Conservation (phyloP, 2,888 invertebrate genomes). For the Rotaria magnacalcarata region DNA sequence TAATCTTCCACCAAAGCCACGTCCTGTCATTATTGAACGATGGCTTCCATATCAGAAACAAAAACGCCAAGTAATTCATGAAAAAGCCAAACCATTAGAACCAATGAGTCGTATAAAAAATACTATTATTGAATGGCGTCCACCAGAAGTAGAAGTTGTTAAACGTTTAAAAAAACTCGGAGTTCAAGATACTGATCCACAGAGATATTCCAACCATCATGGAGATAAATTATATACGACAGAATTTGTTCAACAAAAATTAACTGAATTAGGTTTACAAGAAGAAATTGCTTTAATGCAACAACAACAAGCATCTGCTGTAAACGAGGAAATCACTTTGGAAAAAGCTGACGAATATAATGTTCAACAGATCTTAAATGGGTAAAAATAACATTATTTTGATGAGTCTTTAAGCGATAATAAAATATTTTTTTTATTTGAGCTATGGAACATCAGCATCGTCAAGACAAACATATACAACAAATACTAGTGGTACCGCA, state of each 20-base stretch:
- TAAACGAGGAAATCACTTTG: not conserved
- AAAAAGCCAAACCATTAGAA: slow-evolving; percentile 39
- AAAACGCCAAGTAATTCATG: slow-evolving; percentile 43
- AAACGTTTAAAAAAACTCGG: slow-evolving; percentile 42
- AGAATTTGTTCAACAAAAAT: slow-evolving; percentile 33
- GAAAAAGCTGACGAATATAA: not conserved
- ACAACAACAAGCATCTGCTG: not conserved
- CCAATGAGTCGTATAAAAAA: slow-evolving; percentile 28
- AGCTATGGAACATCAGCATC: not conserved
- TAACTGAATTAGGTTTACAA: slow-evolving; percentile 24
- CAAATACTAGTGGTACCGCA: too few species aligned
- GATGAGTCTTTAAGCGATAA: too few species aligned
- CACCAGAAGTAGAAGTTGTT: slow-evolving; percentile 42
- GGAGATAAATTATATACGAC: slow-evolving; percentile 38
- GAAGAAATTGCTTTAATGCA: slow-evolving; percentile 20
- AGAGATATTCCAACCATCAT: slow-evolving; percentile 10
- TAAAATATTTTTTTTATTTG: too few species aligned
- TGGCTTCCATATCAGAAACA: slow-evolving; percentile 44
- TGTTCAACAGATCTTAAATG: not conserved
- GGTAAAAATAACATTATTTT: not conserved
- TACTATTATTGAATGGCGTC: slow-evolving; percentile 43
- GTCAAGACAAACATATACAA: not conserved
- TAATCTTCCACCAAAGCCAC: slow-evolving; percentile 43
- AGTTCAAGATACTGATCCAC: slow-evolving; percentile 40
- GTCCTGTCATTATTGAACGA: slow-evolving; percentile 44